Evolutionary conservation across 2,113 vertebrate species (phyloP), one percentile per base, ranked within the genome.

Genomic region (Capra hircus): DNA sequence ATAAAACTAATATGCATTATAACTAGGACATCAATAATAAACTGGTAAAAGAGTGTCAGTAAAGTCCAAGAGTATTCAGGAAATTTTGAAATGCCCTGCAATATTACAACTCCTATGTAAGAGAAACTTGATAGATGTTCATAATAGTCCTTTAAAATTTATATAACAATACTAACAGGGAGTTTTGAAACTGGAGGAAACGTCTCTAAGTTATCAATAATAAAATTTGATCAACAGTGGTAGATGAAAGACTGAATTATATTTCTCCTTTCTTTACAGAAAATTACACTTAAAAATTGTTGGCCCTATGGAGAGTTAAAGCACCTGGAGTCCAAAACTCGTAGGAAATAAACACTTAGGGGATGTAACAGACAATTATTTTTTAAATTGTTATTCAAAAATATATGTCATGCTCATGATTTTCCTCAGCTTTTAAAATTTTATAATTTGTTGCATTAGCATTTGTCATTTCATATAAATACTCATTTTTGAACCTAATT

Each of bases 391-490:
- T 77, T 77, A 43, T 43, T 77, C 89, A 8, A 85, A 87, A 93
- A 83, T 0, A 30, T 43, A 77, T 91, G 59, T 80, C 23, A 85
- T 93, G 21, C 27, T 86, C 67, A 85, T 59, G 43, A 6, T 80
- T 95, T 93, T 84, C 36, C 45, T 92, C 52, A 64, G 62, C 45
- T 88, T 95, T 86, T 12, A 92, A 87, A 85, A n/a, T 77, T 78
- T 92, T 94, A 11, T 90, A 60, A 94, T 95, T 81, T 96, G 19
- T 94, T 89, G 7, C 96, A 14, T 48, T 88, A 53, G 78, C 2
- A 28, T 94, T 92, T 94, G 11, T 91, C 48, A 30, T 91, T 91
- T 59, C 94, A 86, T 95, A 90, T 94, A 96, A 96, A 96, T 85
- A 74, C 43, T 97, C 28, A 57, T 21, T 62, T 97, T 95, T 80